These are phyloP conservation scores for Prionailurus viverrinus DNA, from an alignment of 2,113 vertebrate genomes.

Conservation along the genomic window DNA sequence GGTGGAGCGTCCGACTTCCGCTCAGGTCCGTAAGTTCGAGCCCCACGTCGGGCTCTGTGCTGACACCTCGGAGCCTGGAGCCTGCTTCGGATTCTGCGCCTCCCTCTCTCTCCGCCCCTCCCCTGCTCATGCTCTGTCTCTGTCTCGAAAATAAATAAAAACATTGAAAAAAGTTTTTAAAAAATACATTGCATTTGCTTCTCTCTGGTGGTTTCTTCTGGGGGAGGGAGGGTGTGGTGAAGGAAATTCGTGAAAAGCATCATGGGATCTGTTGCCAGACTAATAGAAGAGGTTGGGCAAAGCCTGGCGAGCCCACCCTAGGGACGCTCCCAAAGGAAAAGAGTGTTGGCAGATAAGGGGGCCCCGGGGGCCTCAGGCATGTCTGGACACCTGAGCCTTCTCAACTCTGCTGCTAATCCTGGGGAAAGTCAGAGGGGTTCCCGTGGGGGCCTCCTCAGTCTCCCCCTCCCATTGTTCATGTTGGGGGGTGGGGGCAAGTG, in stretches of 20 bases:
- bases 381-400: background rate
- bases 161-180: too few relatives aligned
- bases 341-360: background rate
- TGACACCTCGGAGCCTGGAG: too few relatives aligned
- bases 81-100: too few relatives aligned
- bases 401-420: background rate
- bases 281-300: background rate
- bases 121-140: too few relatives aligned
- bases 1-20: too few relatives aligned
- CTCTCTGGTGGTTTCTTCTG: constrained; percentile 57
- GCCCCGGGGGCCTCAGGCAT: fast-evolving
- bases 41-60: too few relatives aligned
- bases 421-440: background rate
- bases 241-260: background rate
- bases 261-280: background rate
- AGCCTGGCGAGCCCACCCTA: background rate
- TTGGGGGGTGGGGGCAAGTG: background rate
- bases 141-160: too few relatives aligned
- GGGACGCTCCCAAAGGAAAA: background rate
- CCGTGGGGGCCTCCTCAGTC: too few relatives aligned
- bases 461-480: background rate
- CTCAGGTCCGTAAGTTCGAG: too few relatives aligned
- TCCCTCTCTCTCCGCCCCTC: too few relatives aligned
- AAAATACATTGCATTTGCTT: constrained; percentile 59
- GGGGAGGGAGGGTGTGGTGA: background rate